Evolutionary conservation across 1,140 invertebrate species (phyloP), one percentile per base, ranked within the genome.

Genomic region (Drusus annulatus): DNA sequence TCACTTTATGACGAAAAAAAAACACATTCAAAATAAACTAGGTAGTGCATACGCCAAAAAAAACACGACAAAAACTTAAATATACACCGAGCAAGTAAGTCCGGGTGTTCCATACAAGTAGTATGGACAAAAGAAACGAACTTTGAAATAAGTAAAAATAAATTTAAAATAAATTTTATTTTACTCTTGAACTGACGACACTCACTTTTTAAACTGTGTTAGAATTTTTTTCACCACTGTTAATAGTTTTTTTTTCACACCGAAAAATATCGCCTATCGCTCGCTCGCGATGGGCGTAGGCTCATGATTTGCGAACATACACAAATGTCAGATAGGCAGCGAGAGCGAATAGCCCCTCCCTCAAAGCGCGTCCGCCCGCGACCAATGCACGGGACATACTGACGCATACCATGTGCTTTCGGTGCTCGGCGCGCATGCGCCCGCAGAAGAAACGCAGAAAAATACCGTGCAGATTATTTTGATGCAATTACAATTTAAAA

Each of bases 401-500:
- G 71, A 75, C 71, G 71, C 71, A 75, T 75, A 75, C 31, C 71
- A 75, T 75, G 71, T 75, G 71, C 71, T 75, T 75, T 75, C 21
- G 23, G 28, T 19, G 52, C 23, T 25, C 10, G 15, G 28, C 31
- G 71, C 71, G 71, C 71, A 31, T 75, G 71, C 54, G 71, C 71
- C 52, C 7, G 52, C 13, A 36, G 54, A 25, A 56, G 23, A 17
- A 25, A 36, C 51, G 3, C 52, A 28, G 25, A 31, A 19, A 74
- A 74, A 56, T 73, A 74, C 25, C 54, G 52, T 25, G 13, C 21
- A 16, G 0, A 74, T 74, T 74, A 73, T 74, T 74, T 54, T 56
- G n/a, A 25, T 74, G 69, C 69, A 74, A 23, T 25, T 74, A 56
- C 13, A 74, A 23, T 74, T 50, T 19, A 50, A 19, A 45, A 45